Percentiles rank a stretch among this genome's conserved stretches.
These are phyloP conservation scores for Caenorhabditis doughertyi DNA, from an alignment of 2,888 invertebrate species.

Conservation along the genomic window DNA sequence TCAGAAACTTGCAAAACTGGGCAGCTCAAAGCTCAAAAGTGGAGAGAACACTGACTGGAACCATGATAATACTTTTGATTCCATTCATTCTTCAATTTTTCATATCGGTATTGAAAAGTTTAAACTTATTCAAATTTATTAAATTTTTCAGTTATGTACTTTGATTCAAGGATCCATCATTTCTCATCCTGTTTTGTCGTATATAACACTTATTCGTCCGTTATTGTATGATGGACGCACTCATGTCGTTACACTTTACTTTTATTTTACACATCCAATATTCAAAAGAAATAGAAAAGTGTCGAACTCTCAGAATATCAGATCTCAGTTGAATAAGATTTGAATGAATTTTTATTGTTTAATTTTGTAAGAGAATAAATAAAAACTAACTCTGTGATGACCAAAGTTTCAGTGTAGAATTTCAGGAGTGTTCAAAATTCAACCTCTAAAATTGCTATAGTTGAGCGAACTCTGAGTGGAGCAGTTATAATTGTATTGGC, in stretches of 20 bases:
- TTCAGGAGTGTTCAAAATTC: no score
- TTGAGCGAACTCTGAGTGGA: no score
- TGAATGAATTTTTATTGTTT: neutral
- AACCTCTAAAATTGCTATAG: no score
- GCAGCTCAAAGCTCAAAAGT: neutral
- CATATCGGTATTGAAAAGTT: neutral
- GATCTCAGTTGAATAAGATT: neutral
- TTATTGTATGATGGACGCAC: neutral
- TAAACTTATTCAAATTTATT: neutral
- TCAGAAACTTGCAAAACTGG: neutral
- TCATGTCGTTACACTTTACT: neutral
- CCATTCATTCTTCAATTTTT: neutral
- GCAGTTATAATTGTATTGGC: no score
- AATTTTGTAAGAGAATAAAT: no score
- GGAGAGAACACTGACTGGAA: neutral
- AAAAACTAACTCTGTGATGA: no score
- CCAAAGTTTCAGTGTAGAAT: no score
- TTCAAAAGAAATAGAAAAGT: neutral
- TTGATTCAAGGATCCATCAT: neutral
- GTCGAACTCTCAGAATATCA: neutral
- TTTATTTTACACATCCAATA: conserved; percentile 3
- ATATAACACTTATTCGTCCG: neutral
- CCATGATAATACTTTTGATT: conserved; percentile 12
- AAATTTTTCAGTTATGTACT: neutral
- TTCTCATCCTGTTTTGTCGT: neutral